A percentile compares a stretch with the other conserved stretches of the same genome.
Evolutionary conservation across 2,888 invertebrate species (phyloP).

Genomic region (Nemoura dubitans): DNA sequence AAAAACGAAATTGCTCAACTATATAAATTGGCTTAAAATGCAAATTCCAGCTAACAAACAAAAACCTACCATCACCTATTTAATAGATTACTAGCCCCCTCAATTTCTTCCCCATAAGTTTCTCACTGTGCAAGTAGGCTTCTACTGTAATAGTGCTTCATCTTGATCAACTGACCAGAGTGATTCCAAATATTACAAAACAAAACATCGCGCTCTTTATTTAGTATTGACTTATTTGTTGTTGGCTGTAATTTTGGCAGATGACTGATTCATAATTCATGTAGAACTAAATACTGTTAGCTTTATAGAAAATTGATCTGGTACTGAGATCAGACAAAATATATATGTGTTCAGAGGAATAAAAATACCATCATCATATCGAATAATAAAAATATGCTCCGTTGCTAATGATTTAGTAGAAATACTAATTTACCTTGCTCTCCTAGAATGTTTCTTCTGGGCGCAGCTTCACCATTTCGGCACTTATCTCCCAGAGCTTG

Average conservation of each 20-base stretch:
- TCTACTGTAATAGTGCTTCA: neutral
- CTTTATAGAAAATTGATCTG: conserved; percentile 36
- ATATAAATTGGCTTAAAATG: neutral
- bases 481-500: conserved; percentile 77
- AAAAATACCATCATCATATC: conserved; percentile 43
- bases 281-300: conserved; percentile 41
- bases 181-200: conserved; percentile 23
- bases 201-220: neutral
- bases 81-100: neutral
- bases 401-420: conserved; percentile 27
- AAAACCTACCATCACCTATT: neutral
- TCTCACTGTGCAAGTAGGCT: neutral
- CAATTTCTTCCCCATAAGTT: neutral
- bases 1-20: conserved; percentile 33
- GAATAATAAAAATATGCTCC: conserved; percentile 41
- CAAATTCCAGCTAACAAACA: neutral
- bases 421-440: conserved; percentile 15
- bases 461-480: conserved; percentile 60
- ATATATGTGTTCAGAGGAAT: conserved; percentile 39
- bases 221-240: conserved; percentile 14
- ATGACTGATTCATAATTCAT: conserved; percentile 24
- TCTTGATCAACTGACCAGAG: conserved; percentile 8
- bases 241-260: conserved; percentile 28
- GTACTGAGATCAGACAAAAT: conserved; percentile 27
- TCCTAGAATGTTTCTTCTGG: conserved; percentile 10